Percentiles rank a stretch among this genome's conserved stretches.
Conservation (phyloP, 2,113 vertebrate genomes). For the Odobenus rosmarus region DNA sequence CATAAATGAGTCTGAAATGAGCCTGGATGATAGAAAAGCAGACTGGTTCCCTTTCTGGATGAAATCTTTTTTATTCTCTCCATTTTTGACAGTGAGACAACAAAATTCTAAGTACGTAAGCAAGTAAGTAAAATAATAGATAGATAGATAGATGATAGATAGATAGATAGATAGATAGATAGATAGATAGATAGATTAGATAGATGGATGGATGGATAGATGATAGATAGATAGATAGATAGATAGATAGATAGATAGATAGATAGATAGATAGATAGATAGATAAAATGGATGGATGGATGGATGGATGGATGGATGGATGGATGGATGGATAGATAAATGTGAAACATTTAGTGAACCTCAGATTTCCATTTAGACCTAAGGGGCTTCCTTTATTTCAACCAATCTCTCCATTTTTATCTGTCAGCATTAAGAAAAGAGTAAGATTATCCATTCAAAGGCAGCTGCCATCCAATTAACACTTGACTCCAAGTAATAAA, state of each 20-base stretch:
- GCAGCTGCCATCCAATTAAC: slow-evolving; percentile 49
- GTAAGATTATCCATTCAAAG: slow-evolving; percentile 34
- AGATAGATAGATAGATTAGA: background rate
- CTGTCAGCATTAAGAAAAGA: slow-evolving; percentile 51
- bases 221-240: too few species aligned
- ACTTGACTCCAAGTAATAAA: slow-evolving; percentile 40
- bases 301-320: background rate
- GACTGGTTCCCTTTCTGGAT: background rate
- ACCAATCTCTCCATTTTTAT: slow-evolving; percentile 20
- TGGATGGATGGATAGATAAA: background rate
- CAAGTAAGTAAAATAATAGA: background rate
- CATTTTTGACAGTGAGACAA: background rate
- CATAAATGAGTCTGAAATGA: background rate
- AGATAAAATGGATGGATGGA: too few species aligned
- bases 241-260: too few species aligned
- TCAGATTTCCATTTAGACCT: background rate
- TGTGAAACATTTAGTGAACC: background rate
- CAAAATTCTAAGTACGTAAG: background rate
- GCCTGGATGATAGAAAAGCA: rapidly evolving
- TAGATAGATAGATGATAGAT: background rate
- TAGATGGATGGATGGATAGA: background rate
- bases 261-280: too few species aligned
- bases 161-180: background rate
- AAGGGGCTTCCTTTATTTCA: slow-evolving; percentile 19
- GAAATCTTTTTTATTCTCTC: background rate